phyloP scores from a whole-genome alignment of 2,797 vertebrate genomes.

The Sebastes hopkinsi region DNA sequence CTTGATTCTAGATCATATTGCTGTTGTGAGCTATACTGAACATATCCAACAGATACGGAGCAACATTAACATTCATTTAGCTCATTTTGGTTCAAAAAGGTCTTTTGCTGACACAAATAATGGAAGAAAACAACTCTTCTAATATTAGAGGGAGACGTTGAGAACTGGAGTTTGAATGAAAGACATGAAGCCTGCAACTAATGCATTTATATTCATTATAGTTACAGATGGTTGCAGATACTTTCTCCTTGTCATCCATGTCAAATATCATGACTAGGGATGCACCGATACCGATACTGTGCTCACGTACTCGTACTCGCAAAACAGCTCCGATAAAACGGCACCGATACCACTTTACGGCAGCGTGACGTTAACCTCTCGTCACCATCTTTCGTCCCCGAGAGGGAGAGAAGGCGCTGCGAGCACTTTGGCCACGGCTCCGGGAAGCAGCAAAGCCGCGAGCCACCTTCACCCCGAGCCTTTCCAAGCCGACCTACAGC shows the following conservation, averaged over 20 bases:
- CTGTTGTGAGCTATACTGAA: not conserved
- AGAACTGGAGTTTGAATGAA: not conserved
- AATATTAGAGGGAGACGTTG: not conserved
- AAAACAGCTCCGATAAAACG: too few species aligned
- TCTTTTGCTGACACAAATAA: not conserved
- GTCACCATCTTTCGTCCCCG: too few species aligned
- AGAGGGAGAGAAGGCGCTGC: too few species aligned
- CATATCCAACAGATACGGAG: not conserved
- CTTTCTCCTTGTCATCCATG: not conserved
- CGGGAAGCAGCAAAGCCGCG: too few species aligned
- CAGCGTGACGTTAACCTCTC: too few species aligned
- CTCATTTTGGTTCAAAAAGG: not conserved
- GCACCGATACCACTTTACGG: too few species aligned
- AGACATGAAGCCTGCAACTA: not conserved
- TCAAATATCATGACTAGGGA: not conserved
- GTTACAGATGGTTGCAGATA: constrained; percentile 3
- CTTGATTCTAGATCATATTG: not conserved
- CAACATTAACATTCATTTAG: not conserved
- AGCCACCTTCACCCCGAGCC: too few species aligned
- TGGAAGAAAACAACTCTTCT: not conserved
- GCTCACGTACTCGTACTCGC: too few species aligned
- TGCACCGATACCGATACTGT: too few species aligned
- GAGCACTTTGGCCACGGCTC: too few species aligned
- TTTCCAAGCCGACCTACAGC: too few species aligned
- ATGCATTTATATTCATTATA: constrained; percentile 3